A percentile compares a stretch with the other conserved stretches of the same genome.
phyloP scores from a whole-genome alignment of 2,888 invertebrate species.

The Leptinotarsa haldemani region DNA sequence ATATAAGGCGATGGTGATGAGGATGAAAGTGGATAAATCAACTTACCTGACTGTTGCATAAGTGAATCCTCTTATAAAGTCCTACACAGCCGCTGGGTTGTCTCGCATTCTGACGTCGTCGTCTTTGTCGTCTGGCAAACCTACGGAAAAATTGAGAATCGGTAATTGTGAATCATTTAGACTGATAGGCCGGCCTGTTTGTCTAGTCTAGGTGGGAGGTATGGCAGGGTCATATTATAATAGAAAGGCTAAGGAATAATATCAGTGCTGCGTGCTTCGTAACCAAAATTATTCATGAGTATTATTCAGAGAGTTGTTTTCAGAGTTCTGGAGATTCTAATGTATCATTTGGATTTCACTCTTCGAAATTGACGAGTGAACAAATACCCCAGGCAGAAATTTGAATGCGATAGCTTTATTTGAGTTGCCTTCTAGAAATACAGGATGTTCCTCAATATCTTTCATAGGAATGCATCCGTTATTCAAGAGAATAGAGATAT shows the following conservation, averaged over 20 bases:
- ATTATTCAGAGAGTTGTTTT: background rate
- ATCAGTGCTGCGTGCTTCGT: background rate
- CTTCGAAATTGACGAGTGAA: no score
- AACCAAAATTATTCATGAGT: background rate
- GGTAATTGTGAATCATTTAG: constrained; percentile 9
- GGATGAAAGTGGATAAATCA: constrained; percentile 27
- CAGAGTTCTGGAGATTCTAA: background rate
- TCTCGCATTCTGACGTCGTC: constrained; percentile 56
- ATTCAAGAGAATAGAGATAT: no score
- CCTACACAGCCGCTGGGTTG: constrained; percentile 75
- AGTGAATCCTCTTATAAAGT: constrained; percentile 79
- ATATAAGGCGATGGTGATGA: constrained; percentile 27
- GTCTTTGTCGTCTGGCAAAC: constrained; percentile 56
- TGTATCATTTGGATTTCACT: no score
- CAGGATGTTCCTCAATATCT: no score
- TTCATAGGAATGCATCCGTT: no score
- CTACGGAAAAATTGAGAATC: constrained; percentile 41
- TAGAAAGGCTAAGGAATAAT: background rate
- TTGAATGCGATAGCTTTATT: no score
- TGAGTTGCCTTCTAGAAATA: no score
- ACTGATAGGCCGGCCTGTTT: constrained; percentile 6
- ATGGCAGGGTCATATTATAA: background rate
- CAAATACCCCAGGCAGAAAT: no score
- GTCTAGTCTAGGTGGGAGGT: constrained; percentile 11
- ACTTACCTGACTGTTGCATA: constrained; percentile 82